Conservation (phyloP, 1,140 invertebrate genomes). For the Drosophila bocqueti region DNA sequence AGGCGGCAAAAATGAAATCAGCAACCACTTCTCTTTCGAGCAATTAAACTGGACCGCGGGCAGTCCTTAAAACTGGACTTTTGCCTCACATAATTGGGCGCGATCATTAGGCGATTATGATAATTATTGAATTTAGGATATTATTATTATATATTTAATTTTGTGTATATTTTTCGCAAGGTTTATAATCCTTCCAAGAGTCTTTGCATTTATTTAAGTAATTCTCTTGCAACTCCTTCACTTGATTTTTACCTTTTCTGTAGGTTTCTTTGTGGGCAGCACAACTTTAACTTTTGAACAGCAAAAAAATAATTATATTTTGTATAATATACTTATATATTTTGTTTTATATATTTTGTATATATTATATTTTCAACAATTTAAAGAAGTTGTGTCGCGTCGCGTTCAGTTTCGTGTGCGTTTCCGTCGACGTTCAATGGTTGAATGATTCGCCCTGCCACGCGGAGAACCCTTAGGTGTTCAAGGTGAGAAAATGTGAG, state of each 20-base stretch:
- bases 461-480: slow-evolving; percentile 23
- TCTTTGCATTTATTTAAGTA: neutral
- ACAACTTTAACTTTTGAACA: slow-evolving; percentile 15
- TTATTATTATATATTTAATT: neutral
- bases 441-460: slow-evolving; percentile 11
- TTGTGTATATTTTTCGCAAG: too few relatives aligned
- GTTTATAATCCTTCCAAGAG: neutral
- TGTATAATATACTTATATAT: neutral
- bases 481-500: slow-evolving; percentile 11
- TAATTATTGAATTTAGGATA: neutral
- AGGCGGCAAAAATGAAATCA: slow-evolving; percentile 71
- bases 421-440: slow-evolving; percentile 13
- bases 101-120: neutral
- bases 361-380: too few relatives aligned
- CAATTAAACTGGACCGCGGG: slow-evolving; percentile 44
- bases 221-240: neutral
- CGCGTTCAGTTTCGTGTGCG: slow-evolving; percentile 12
- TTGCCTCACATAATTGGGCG: slow-evolving; percentile 9
- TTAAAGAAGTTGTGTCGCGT: neutral
- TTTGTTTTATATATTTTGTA: neutral
- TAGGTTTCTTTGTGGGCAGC: slow-evolving; percentile 20
- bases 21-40: slow-evolving; percentile 25
- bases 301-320: slow-evolving; percentile 18
- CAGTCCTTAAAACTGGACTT: slow-evolving; percentile 36
- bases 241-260: slow-evolving; percentile 35